Percentiles rank a stretch among this genome's conserved stretches.
These are phyloP conservation scores for Chlorodrepanis virens DNA, from an alignment of 2,113 vertebrate genomes.

Conservation along the genomic window DNA sequence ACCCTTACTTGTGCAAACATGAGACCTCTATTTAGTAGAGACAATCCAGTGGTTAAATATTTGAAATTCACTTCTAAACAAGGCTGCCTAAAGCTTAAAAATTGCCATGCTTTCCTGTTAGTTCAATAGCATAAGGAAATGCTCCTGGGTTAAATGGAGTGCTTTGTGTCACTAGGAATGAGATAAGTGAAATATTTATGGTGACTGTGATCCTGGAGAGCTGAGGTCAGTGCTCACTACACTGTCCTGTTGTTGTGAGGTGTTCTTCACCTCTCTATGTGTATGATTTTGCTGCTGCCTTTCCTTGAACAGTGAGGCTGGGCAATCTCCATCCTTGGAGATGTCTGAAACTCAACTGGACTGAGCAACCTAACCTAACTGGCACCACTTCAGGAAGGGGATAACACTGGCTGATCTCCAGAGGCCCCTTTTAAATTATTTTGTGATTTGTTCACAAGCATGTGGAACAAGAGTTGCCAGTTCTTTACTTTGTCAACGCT, in stretches of 20 bases:
- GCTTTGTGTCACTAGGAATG: background rate
- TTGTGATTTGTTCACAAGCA: background rate
- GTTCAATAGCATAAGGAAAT: background rate
- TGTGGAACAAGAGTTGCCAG: background rate
- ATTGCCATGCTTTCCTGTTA: background rate
- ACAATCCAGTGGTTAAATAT: background rate
- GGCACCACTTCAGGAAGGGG: background rate
- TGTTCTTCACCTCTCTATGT: background rate
- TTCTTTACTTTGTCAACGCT: background rate
- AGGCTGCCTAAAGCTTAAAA: background rate
- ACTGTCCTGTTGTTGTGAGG: background rate
- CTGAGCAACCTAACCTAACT: background rate
- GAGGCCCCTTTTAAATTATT: background rate
- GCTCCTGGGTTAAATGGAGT: background rate
- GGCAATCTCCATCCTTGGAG: background rate
- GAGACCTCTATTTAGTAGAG: background rate
- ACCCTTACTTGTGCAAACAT: background rate
- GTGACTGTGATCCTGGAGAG: background rate
- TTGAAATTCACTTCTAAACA: background rate
- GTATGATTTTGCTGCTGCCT: background rate
- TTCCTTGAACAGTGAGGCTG: background rate
- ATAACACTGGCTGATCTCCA: background rate
- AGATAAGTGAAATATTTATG: background rate
- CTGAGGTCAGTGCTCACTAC: background rate
- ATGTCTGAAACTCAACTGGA: background rate